Evolutionary conservation across 2,888 invertebrate species (phyloP).

Genomic region (Galeruca laticollis): DNA sequence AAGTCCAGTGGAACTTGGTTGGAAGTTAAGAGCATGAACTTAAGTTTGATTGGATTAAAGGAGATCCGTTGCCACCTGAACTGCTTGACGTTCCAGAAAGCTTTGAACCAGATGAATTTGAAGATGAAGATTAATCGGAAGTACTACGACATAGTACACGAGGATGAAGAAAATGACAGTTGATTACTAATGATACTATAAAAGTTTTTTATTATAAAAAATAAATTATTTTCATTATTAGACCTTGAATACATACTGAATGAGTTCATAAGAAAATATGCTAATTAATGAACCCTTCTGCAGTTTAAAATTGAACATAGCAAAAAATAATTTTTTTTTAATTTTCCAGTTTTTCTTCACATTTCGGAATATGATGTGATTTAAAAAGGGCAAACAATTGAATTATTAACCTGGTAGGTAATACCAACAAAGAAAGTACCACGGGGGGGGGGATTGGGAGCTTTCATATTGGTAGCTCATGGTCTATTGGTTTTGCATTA

Average conservation of each 20-base stretch:
- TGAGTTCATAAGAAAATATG: constrained; percentile 11
- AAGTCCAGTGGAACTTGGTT: constrained; percentile 14
- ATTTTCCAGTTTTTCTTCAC: neutral
- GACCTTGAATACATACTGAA: neutral
- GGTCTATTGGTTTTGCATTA: too few relatives aligned
- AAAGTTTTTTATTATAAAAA: neutral
- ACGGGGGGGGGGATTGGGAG: too few relatives aligned
- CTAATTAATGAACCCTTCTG: constrained; percentile 12
- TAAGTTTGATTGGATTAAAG: constrained; percentile 19
- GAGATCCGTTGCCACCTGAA: too few relatives aligned
- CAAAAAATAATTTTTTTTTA: constrained; percentile 5
- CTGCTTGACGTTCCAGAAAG: too few relatives aligned
- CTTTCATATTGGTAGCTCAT: too few relatives aligned
- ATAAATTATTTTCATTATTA: neutral
- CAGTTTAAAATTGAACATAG: neutral
- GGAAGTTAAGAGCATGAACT: constrained; percentile 18
- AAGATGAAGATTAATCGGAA: constrained; percentile 15
- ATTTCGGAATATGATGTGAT: neutral
- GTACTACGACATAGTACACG: constrained; percentile 15
- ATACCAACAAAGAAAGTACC: too few relatives aligned
- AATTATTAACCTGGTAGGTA: too few relatives aligned
- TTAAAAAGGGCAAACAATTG: too few relatives aligned
- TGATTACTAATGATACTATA: constrained; percentile 6
- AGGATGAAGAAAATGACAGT: constrained; percentile 24
- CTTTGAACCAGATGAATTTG: constrained; percentile 23